A percentile compares a stretch with the other conserved stretches of the same genome.
Conservation (phyloP, 1,140 invertebrate species). For the Campoletis sonorensis region DNA sequence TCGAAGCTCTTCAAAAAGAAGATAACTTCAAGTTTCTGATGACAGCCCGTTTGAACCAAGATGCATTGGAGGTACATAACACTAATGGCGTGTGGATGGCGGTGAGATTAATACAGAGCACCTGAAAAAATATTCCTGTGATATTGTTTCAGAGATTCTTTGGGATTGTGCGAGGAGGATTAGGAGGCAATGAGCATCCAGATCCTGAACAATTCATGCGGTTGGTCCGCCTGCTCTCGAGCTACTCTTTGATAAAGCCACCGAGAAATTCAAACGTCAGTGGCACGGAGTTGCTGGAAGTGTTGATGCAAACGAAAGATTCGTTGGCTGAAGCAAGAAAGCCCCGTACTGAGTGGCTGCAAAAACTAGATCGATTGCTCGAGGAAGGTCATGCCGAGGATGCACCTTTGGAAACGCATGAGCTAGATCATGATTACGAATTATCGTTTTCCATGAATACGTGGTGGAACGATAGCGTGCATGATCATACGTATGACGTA, state of each 20-base stretch:
- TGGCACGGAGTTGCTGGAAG: neutral
- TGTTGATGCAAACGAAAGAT: neutral
- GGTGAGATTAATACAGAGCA: neutral
- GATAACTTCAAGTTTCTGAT: conserved; percentile 39
- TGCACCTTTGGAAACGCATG: neutral
- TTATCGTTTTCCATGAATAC: neutral
- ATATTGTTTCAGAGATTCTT: conserved; percentile 15
- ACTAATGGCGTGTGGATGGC: no score
- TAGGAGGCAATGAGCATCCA: neutral
- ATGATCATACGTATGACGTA: conserved; percentile 49
- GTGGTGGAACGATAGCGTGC: neutral
- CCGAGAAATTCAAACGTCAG: neutral
- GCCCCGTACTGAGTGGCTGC: neutral
- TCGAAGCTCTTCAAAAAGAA: conserved; percentile 19
- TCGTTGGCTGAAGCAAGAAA: neutral
- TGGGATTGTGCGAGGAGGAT: neutral
- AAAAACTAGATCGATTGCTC: neutral
- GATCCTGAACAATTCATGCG: neutral
- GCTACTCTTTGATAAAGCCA: neutral
- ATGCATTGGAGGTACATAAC: conserved; percentile 44
- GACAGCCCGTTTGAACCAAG: conserved; percentile 42
- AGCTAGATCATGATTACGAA: conserved; percentile 15
- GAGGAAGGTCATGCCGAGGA: neutral
- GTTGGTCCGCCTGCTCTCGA: neutral
- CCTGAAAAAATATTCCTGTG: no score